Percentiles rank a stretch among this genome's conserved stretches.
These are phyloP conservation scores for Ara ararauna DNA, from an alignment of 2,797 vertebrate genomes.

Conservation along the genomic window DNA sequence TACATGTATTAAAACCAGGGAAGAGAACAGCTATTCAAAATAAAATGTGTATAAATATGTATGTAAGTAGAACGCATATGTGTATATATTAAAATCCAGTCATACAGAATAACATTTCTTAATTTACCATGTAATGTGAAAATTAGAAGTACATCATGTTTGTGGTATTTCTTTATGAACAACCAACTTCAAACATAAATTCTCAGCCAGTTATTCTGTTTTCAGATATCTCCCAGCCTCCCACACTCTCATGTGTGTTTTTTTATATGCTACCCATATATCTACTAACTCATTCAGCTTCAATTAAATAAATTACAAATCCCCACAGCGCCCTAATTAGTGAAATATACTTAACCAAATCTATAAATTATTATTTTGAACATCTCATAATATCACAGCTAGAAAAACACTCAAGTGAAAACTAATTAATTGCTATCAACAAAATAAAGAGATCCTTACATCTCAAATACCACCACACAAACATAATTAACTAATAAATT, in stretches of 20 bases:
- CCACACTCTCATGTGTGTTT: not conserved
- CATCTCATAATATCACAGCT: conserved; percentile 48
- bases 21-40: not conserved
- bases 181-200: not conserved
- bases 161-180: not conserved
- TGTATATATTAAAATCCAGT: not conserved
- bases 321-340: conserved; percentile 48
- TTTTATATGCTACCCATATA: conserved; percentile 52
- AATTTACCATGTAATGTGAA: not conserved
- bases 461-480: conserved; percentile 4
- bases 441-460: conserved; percentile 39
- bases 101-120: not conserved
- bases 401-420: conserved; percentile 64
- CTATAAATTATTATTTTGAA: conserved; percentile 68
- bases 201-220: not conserved
- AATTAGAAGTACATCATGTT: not conserved
- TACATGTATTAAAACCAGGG: not conserved
- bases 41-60: not conserved
- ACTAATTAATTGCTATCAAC: conserved; percentile 66
- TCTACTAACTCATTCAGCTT: conserved; percentile 34
- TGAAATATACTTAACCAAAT: conserved; percentile 59
- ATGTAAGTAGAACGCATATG: not conserved
- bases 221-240: not conserved
- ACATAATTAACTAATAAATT: conserved; percentile 14
- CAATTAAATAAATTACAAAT: conserved; percentile 72